Conservation (phyloP, 2,797 vertebrate species). For the Mustela erminea region DNA sequence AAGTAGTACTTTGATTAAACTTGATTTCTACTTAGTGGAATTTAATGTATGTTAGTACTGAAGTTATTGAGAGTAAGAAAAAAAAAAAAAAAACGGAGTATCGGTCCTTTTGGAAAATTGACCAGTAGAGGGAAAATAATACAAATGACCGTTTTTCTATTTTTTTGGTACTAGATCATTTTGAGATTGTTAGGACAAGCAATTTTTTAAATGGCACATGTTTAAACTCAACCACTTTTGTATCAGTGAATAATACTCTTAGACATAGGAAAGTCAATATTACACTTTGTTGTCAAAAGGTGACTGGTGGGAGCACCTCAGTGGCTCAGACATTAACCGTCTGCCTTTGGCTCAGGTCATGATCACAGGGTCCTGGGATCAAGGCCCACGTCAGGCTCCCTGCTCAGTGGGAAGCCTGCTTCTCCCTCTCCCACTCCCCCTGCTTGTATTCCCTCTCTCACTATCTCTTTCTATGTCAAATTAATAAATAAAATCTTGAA, state of each 20-base stretch:
- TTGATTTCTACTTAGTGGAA: background rate
- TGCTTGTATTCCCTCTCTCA: too few species aligned
- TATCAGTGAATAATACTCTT: background rate
- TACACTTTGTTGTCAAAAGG: background rate
- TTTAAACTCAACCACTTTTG: constrained; percentile 4
- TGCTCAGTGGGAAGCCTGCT: too few species aligned
- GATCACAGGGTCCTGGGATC: too few species aligned
- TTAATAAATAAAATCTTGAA: too few species aligned
- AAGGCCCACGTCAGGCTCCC: too few species aligned
- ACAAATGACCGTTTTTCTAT: background rate
- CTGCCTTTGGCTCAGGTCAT: too few species aligned
- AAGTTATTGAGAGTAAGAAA: background rate
- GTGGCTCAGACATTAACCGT: too few species aligned
- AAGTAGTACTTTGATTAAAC: background rate
- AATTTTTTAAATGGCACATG: background rate
- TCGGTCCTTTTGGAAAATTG: background rate
- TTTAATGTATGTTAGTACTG: background rate
- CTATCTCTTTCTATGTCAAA: too few species aligned
- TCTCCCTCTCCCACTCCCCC: too few species aligned
- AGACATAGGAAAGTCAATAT: background rate
- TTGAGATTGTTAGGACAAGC: background rate
- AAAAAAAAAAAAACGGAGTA: background rate
- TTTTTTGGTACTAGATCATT: background rate
- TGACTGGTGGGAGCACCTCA: background rate
- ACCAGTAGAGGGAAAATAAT: background rate